Percentiles rank a stretch among this genome's conserved stretches.
These are phyloP conservation scores for Drosophila colorata DNA, from an alignment of 2,888 invertebrate genomes.

Conservation along the genomic window DNA sequence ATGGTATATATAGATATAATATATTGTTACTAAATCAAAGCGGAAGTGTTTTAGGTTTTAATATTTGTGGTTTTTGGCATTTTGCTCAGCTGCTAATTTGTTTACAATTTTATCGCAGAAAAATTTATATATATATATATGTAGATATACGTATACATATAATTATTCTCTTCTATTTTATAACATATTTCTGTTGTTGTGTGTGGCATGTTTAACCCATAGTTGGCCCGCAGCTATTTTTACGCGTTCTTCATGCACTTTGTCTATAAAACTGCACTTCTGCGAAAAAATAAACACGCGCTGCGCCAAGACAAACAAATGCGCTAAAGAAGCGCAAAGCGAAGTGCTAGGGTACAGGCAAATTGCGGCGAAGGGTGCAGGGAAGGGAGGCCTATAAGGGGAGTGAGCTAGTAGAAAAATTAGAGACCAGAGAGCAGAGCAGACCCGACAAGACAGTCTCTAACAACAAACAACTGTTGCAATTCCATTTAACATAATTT, in stretches of 20 bases:
- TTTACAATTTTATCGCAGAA: slow-evolving; percentile 26
- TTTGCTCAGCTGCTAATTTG: slow-evolving; percentile 44
- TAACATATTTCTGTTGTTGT: slow-evolving; percentile 18
- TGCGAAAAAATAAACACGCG: slow-evolving; percentile 76
- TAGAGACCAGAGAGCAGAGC: slow-evolving; percentile 11
- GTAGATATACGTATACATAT: slow-evolving; percentile 1
- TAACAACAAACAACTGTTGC: slow-evolving; percentile 79
- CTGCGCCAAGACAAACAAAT: slow-evolving; percentile 57
- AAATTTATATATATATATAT: background rate
- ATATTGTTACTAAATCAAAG: slow-evolving; percentile 30
- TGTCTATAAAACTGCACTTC: slow-evolving; percentile 76
- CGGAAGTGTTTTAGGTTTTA: slow-evolving; percentile 50
- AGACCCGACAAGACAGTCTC: slow-evolving; percentile 49
- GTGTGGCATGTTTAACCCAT: slow-evolving; percentile 40
- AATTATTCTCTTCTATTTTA: slow-evolving; percentile 14
- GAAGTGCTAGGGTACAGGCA: slow-evolving; percentile 5
- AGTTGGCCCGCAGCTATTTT: slow-evolving; percentile 51
- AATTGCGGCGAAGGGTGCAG: background rate
- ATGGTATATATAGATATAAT: slow-evolving; percentile 13
- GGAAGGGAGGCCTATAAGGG: background rate
- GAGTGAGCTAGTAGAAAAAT: background rate
- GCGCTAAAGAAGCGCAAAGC: background rate
- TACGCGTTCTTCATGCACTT: slow-evolving; percentile 57
- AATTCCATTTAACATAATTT: slow-evolving; percentile 75
- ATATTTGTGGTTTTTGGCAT: slow-evolving; percentile 27